Percentiles rank a stretch among this genome's conserved stretches.
Evolutionary conservation across 2,113 vertebrate genomes (phyloP).

Genomic region (Pelobates fuscus): DNA sequence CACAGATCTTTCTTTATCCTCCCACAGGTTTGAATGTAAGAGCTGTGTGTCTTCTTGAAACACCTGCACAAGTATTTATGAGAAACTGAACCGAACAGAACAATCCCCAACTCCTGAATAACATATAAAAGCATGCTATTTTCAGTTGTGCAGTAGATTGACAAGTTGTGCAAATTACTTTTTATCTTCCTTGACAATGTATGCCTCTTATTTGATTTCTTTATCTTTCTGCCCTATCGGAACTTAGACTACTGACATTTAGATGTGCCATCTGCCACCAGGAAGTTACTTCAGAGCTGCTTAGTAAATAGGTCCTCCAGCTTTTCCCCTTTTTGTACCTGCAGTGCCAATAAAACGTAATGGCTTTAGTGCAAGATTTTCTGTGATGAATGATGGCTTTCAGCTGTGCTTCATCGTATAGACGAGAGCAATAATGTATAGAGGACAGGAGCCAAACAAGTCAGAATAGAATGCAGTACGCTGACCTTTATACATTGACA

Average conservation of each 20-base stretch:
- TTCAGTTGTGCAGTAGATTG: too few species aligned
- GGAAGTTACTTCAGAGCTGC: slow-evolving; percentile 14
- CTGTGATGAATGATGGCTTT: slow-evolving; percentile 45
- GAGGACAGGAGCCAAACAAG: slow-evolving; percentile 51
- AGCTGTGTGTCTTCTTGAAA: too few species aligned
- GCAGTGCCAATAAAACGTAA: slow-evolving; percentile 40
- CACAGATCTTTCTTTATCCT: too few species aligned
- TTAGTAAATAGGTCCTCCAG: slow-evolving; percentile 32
- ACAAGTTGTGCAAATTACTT: too few species aligned
- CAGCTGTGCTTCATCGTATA: slow-evolving; percentile 37
- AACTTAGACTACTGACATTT: not conserved
- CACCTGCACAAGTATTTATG: too few species aligned
- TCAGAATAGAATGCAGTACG: slow-evolving; percentile 50
- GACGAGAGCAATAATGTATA: slow-evolving; percentile 36
- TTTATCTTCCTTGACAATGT: too few species aligned
- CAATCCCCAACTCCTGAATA: too few species aligned
- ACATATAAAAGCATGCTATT: too few species aligned
- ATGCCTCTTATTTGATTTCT: too few species aligned
- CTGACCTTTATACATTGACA: slow-evolving; percentile 52
- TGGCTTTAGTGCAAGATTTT: slow-evolving; percentile 26
- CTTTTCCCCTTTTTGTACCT: slow-evolving; percentile 23
- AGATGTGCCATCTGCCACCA: not conserved
- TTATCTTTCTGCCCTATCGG: too few species aligned
- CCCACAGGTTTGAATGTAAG: too few species aligned
- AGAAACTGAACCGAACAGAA: too few species aligned